Evolutionary conservation across 23 tunicate genomes (phyloP).

Genomic region (Ciona savignyi): DNA sequence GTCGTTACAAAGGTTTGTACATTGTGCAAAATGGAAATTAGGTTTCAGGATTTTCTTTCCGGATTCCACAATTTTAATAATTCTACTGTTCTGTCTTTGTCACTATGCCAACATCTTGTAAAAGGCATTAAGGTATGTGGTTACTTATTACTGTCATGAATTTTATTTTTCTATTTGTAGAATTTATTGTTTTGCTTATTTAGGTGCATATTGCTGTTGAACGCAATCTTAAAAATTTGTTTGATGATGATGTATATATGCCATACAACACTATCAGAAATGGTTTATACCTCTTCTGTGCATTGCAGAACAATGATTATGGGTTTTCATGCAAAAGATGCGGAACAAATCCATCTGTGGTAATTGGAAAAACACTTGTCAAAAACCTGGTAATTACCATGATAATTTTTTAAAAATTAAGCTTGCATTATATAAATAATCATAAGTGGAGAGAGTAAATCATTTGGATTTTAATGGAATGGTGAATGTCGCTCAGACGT

Average conservation of each 20-base stretch:
- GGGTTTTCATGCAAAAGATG: background rate
- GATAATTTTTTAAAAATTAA: no score
- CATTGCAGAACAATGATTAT: background rate
- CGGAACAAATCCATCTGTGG: conserved; percentile 2
- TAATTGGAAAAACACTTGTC: conserved; percentile 13
- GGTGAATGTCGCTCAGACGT: background rate
- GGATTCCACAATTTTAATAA: conserved; percentile 6
- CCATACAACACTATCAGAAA: conserved; percentile 3
- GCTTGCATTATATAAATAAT: background rate
- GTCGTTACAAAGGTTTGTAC: background rate
- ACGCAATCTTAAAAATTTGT: background rate
- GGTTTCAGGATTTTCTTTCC: background rate
- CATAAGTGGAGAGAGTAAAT: background rate
- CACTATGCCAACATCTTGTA: background rate
- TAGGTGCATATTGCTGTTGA: conserved; percentile 7
- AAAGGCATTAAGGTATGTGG: background rate
- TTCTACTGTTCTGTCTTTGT: background rate
- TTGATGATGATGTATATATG: background rate
- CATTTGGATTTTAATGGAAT: background rate
- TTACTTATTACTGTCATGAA: no score
- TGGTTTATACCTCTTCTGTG: conserved; percentile 5
- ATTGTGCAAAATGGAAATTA: background rate
- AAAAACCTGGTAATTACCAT: background rate
- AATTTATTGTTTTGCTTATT: no score
- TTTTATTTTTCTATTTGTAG: no score